Evolutionary conservation across 2,797 vertebrate species (phyloP).

Genomic region (Helostoma temminkii): DNA sequence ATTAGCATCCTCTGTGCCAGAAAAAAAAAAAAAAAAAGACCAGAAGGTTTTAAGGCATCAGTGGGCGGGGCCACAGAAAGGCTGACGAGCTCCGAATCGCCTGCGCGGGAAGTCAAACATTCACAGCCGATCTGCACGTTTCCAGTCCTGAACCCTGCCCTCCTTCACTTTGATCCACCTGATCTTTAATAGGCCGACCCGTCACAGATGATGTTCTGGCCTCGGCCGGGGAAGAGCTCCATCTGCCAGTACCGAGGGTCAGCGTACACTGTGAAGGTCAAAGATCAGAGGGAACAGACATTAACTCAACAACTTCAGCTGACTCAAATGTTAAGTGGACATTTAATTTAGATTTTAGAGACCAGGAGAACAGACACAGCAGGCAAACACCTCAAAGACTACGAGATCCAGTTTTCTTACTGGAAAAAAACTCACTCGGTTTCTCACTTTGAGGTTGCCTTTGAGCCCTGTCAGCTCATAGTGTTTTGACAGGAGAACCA

Average conservation of each 20-base stretch:
- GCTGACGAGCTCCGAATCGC: slow-evolving; percentile 8
- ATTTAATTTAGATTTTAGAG: too few relatives aligned
- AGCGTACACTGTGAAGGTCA: slow-evolving; percentile 78
- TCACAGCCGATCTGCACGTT: slow-evolving; percentile 16
- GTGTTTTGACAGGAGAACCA: too few relatives aligned
- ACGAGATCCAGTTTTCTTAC: too few relatives aligned
- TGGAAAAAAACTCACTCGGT: too few relatives aligned
- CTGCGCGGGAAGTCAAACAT: slow-evolving; percentile 41
- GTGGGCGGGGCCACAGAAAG: slow-evolving; percentile 46
- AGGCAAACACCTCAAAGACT: too few relatives aligned
- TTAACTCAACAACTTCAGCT: neutral
- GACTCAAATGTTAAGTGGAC: too few relatives aligned
- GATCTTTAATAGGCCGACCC: slow-evolving; percentile 75
- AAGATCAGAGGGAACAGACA: slow-evolving; percentile 31
- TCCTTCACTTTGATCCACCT: neutral
- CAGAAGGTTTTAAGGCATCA: slow-evolving; percentile 56
- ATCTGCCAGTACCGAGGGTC: slow-evolving; percentile 86
- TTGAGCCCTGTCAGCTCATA: too few relatives aligned
- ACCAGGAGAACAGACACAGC: too few relatives aligned
- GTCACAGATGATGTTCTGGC: slow-evolving; percentile 84
- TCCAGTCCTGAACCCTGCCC: slow-evolving; percentile 24
- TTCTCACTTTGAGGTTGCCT: too few relatives aligned
- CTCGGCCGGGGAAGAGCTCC: slow-evolving; percentile 83
- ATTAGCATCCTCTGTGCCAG: neutral
- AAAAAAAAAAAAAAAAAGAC: slow-evolving; percentile 6